phyloP scores from a whole-genome alignment of 2,888 invertebrate genomes.

The Teleogryllus oceanicus region DNA sequence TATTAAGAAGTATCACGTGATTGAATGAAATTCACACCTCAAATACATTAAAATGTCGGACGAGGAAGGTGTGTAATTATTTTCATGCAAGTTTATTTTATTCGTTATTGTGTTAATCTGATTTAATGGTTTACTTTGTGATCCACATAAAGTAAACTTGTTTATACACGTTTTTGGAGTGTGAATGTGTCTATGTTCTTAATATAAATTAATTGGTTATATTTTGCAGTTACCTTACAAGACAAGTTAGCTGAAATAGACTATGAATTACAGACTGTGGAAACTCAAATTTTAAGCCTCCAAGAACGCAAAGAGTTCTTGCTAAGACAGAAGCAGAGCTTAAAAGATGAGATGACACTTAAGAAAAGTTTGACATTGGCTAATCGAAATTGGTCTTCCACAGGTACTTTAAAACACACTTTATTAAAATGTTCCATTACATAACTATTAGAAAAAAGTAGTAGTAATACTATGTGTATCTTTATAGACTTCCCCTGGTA shows the following conservation, averaged over 20 bases:
- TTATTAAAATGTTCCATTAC: too few relatives aligned
- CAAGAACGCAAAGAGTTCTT: conserved; percentile 50
- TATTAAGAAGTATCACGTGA: too few relatives aligned
- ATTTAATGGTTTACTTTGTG: too few relatives aligned
- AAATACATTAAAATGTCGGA: too few relatives aligned
- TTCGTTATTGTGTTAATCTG: too few relatives aligned
- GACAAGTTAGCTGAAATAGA: conserved; percentile 44
- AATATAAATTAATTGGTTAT: too few relatives aligned
- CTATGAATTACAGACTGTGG: conserved; percentile 51
- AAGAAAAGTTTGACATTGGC: conserved; percentile 52
- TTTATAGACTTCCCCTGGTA: conserved; percentile 71
- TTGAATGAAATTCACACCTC: too few relatives aligned
- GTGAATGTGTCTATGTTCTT: too few relatives aligned
- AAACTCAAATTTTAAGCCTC: conserved; percentile 52
- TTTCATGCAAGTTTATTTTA: too few relatives aligned
- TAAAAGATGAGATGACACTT: conserved; percentile 53
- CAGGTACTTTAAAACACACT: conserved; percentile 34
- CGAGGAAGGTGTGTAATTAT: too few relatives aligned
- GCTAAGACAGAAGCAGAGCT: conserved; percentile 50
- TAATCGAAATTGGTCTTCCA: conserved; percentile 52
- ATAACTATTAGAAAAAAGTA: not conserved
- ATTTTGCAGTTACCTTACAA: conserved; percentile 29
- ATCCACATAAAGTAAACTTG: too few relatives aligned
- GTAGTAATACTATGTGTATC: not conserved
- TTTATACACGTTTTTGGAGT: too few relatives aligned